A percentile compares a stretch with the other conserved stretches of the same genome.
Evolutionary conservation across 1,140 invertebrate species (phyloP).

Genomic region (Lepidurus couesii): DNA sequence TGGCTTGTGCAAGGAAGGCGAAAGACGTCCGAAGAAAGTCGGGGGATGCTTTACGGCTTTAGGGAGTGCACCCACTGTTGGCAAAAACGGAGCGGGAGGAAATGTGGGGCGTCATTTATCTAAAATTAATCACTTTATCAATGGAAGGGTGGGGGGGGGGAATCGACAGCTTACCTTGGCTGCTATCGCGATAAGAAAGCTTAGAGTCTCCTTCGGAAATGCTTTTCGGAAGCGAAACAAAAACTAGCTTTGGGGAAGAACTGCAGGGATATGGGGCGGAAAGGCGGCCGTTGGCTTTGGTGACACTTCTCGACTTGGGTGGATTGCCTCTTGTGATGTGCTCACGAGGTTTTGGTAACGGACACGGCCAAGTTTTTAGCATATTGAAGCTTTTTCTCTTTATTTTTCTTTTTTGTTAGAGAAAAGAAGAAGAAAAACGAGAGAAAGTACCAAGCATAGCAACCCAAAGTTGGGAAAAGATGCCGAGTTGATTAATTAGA

Average conservation of each 20-base stretch:
- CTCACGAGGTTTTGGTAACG: no score
- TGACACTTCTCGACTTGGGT: no score
- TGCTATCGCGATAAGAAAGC: not conserved
- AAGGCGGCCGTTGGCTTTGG: no score
- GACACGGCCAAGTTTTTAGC: no score
- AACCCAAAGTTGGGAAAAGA: not conserved
- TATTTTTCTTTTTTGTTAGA: no score
- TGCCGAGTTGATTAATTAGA: not conserved
- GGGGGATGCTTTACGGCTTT: not conserved
- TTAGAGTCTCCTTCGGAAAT: not conserved
- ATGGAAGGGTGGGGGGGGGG: not conserved
- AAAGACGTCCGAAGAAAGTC: not conserved
- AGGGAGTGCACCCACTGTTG: not conserved
- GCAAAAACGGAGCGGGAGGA: not conserved
- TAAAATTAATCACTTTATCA: conserved; percentile 19
- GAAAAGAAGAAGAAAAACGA: no score
- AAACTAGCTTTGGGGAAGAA: not conserved
- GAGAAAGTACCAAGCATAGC: not conserved
- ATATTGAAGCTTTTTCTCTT: no score
- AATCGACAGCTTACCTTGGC: not conserved
- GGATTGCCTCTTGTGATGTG: no score
- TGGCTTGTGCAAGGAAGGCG: not conserved
- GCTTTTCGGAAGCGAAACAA: not conserved
- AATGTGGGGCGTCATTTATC: conserved; percentile 1
- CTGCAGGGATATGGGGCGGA: no score